phyloP scores from a whole-genome alignment of 2,113 vertebrate species.

The Percopsis transmontana region DNA sequence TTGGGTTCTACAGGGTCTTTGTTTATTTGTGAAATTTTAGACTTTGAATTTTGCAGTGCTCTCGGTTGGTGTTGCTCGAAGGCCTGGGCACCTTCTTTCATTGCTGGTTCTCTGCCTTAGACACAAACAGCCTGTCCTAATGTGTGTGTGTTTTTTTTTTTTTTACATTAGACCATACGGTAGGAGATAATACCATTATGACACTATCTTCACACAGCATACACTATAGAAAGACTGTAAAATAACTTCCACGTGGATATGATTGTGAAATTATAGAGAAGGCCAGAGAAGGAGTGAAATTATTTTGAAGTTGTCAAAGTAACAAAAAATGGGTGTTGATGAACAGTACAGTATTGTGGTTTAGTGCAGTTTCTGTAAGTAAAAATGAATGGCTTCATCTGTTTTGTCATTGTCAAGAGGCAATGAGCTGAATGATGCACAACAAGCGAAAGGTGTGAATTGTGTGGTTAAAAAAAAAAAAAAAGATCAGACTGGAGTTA shows the following conservation, averaged over 20 bases:
- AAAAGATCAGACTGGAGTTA: neutral
- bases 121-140: conserved; percentile 33
- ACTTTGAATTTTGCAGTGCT: neutral
- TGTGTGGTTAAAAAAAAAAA: conserved; percentile 1
- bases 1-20: neutral
- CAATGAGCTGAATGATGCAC: neutral
- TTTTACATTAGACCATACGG: conserved; percentile 11
- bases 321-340: neutral
- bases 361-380: conserved; percentile 17
- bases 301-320: neutral
- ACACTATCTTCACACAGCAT: too few species aligned
- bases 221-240: too few species aligned
- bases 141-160: too few species aligned
- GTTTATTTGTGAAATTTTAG: neutral
- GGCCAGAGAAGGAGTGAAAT: neutral
- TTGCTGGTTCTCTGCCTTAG: conserved; percentile 44
- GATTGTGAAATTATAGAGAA: neutral
- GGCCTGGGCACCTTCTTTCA: conserved; percentile 8
- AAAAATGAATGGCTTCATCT: neutral
- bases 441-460: neutral
- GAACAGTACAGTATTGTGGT: neutral
- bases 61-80: conserved; percentile 1
- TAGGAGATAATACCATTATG: too few species aligned
- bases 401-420: conserved; percentile 12
- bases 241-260: neutral